Evolutionary conservation across 2,113 vertebrate species (phyloP), one percentile per base, ranked within the genome.

Genomic region (Australoheros scitulus): DNA sequence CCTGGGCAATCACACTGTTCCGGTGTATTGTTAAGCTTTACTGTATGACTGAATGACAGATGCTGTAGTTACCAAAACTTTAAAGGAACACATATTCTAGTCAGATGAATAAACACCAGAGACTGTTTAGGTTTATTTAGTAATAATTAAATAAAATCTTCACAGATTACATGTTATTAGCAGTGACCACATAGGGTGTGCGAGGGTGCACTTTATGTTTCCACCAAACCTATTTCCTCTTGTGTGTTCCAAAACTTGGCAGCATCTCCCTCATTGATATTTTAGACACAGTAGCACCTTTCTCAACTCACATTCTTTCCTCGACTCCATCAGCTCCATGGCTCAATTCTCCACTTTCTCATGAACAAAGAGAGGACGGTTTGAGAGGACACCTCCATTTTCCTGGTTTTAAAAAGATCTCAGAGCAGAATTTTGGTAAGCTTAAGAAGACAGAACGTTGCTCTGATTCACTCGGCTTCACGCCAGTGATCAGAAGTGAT

Each of bases 201-300:
- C 18, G 41, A 65, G 58, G 64, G 76, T 80, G 63, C n/a, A 68
- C 38, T 87, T 80, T 59, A 32, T 77, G 83, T 87, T 81, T 89
- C 88, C 79, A 83, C 75, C 56, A 76, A 83, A 80, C 74, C 79
- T 81, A 26, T 86, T 85, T 60, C 72, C 89, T 81, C 63, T 70
- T 29, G 61, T 86, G 87, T 81, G 56, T 80, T 80, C 79, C 77
- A 83, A 85, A 89, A 91, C 85, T 90, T 92, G 92, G 88, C 93
- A 90, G 88, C 76, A 77, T 90, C 65, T 84, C 85, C 82, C 92
- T 95, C 93, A 94, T 93, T 95, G 92, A 93, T 91, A 95, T 94
- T 93, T 93, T 91, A 88, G 92, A 94, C 93, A 92, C 91, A 93
- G 92, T 87, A 50, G 89, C 92, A 90, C 91, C 89, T 88, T 91